Conservation (phyloP, 2,797 vertebrate species). For the Sphenopsis melanotis region DNA sequence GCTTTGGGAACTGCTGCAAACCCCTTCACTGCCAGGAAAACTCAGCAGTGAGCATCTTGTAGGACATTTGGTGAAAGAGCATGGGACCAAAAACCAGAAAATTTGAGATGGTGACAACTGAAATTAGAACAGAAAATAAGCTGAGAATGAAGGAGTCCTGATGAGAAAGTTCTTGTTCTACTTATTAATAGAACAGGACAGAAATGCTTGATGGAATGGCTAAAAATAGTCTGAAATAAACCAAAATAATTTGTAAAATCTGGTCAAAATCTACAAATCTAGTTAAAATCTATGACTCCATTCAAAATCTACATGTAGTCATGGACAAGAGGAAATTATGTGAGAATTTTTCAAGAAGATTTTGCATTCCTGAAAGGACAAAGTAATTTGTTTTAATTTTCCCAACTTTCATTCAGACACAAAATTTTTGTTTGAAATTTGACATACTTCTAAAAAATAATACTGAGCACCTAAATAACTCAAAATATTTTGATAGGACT, state of each 20-base stretch:
- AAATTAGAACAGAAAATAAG: neutral
- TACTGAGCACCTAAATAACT: neutral
- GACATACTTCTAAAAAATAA: neutral
- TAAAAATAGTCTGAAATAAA: neutral
- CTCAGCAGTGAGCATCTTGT: neutral
- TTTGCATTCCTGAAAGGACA: neutral
- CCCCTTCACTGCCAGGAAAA: neutral
- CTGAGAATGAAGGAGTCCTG: neutral
- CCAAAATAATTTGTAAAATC: neutral
- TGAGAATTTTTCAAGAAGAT: neutral
- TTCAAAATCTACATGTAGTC: neutral
- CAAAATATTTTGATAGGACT: neutral
- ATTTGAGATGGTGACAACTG: neutral
- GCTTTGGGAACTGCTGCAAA: neutral
- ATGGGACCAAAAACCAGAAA: neutral
- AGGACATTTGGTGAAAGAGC: neutral
- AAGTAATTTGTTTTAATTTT: neutral
- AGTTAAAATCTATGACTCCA: neutral
- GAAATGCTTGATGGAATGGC: neutral
- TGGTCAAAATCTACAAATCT: neutral
- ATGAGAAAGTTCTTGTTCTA: neutral
- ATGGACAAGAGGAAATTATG: neutral
- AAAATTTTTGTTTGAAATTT: neutral
- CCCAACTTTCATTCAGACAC: neutral
- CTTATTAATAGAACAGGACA: neutral